Percentiles rank a stretch among this genome's conserved stretches.
phyloP scores from a whole-genome alignment of 2,888 invertebrate species.

The Geotrupes spiniger region DNA sequence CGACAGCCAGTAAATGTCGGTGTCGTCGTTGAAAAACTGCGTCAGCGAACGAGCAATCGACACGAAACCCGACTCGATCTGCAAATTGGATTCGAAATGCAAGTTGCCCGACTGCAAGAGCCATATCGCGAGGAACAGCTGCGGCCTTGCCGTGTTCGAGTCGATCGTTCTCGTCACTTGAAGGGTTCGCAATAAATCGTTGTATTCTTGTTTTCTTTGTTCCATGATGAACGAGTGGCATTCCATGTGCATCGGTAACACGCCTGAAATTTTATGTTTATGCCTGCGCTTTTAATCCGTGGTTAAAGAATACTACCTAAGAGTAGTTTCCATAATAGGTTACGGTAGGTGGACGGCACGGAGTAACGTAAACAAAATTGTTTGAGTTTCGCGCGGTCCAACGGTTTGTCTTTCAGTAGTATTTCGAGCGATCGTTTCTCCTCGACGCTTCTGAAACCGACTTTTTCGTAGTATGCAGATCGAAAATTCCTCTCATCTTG shows the following conservation, averaged over 20 bases:
- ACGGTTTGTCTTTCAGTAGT: constrained; percentile 78
- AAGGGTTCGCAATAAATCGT: constrained; percentile 69
- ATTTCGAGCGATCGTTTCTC: constrained; percentile 89
- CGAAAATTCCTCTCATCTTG: constrained; percentile 78
- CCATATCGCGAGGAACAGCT: constrained; percentile 78
- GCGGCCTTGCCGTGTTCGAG: constrained; percentile 61
- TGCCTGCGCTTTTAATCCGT: constrained; percentile 17
- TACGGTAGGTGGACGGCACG: constrained; percentile 77
- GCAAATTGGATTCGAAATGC: constrained; percentile 48
- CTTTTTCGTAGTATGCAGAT: constrained; percentile 81
- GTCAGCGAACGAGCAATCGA: constrained; percentile 68
- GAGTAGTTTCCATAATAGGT: constrained; percentile 82
- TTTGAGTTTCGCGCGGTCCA: constrained; percentile 74
- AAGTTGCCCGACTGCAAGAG: constrained; percentile 70
- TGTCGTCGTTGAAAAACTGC: constrained; percentile 69
- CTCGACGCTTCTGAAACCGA: constrained; percentile 86
- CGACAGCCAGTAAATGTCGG: constrained; percentile 81
- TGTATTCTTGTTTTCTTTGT: constrained; percentile 72
- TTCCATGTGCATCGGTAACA: constrained; percentile 73
- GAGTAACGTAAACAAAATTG: constrained; percentile 84
- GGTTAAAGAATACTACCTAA: constrained; percentile 56
- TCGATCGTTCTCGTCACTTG: constrained; percentile 66
- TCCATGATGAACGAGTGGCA: constrained; percentile 72
- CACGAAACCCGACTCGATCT: constrained; percentile 55
- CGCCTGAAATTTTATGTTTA: constrained; percentile 52